Conservation (phyloP, 2,113 vertebrate genomes). For the Thunnus thynnus region DNA sequence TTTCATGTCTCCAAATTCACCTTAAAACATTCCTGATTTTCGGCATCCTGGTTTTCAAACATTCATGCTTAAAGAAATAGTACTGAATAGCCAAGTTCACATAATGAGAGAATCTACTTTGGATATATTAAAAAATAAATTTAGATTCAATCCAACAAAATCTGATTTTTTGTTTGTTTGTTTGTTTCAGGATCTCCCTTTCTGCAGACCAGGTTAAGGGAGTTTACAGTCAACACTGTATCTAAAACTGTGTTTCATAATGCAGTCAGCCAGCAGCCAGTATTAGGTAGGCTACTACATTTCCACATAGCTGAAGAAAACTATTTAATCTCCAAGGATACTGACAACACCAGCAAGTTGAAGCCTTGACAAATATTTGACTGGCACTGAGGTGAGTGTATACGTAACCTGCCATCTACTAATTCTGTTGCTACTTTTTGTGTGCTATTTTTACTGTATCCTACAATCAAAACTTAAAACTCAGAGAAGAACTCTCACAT, state of each 20-base stretch:
- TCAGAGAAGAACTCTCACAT: not conserved
- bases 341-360: slow-evolving; percentile 57
- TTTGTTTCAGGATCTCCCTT: not conserved
- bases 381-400: slow-evolving; percentile 36
- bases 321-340: slow-evolving; percentile 67
- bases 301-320: not conserved
- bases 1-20: too few species aligned
- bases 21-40: too few species aligned
- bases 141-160: too few species aligned
- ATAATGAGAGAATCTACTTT: too few species aligned
- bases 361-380: slow-evolving; percentile 5
- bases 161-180: too few species aligned
- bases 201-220: not conserved
- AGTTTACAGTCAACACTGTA: too few species aligned
- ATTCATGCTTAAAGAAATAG: too few species aligned
- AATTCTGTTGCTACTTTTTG: not conserved
- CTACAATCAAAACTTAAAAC: not conserved
- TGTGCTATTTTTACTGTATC: not conserved
- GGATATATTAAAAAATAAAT: too few species aligned
- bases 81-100: too few species aligned
- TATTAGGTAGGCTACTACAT: not conserved
- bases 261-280: not conserved
- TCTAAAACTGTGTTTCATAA: not conserved
- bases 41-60: too few species aligned
- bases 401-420: not conserved